Base-by-base conservation (phyloP, 2,888 invertebrate species). In the Synanthedon myopaeformis region DNA sequence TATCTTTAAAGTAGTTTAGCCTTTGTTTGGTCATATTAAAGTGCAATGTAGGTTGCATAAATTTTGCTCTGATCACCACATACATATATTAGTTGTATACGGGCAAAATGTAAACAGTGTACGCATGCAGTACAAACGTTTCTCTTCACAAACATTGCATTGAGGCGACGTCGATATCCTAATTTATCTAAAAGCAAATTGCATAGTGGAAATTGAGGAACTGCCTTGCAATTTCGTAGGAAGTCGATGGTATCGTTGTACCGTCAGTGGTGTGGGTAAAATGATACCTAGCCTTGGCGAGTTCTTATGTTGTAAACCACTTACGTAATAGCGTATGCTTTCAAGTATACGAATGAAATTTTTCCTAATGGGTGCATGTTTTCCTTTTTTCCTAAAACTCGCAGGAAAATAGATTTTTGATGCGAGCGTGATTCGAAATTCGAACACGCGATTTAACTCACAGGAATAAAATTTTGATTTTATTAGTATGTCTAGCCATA, bases 131-230 rank as follows among this genome's bases (percentile, higher is more conserved):
- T 45, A 45, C 14, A 45, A 45, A 45, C 45, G 14, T n/a, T 14
- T 14, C 45, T 45, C 13, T 45, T 45, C 12, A 14, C 45, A 14
- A 35, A 35, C 35, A 35, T 35, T 35, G 35, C 2, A 3, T 35
- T 35, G 49, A 49, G 41, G 53, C 55, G 45, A 45, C 12, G 45
- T 59, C 58, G 58, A 61, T 64, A 63, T 63, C 59, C 58, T 61
- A 63, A 63, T 68, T 66, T 35, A 56, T 64, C 63, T 71, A 72
- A 69, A 57, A 69, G 72, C 71, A 67, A 73, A 73, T 72, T 74
- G 70, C 64, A 65, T 70, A 68, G 59, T 59, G 59, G 59, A 65
- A 72, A 76, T 72, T 70, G 70, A 69, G 68, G 70, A 65, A 66
- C 70, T 64, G 19, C 66, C 60, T 65, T 65, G 69, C 66, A 69